Evolutionary conservation across 2,888 invertebrate genomes (phyloP), one percentile per base, ranked within the genome.

Genomic region (Catocala sponsa): DNA sequence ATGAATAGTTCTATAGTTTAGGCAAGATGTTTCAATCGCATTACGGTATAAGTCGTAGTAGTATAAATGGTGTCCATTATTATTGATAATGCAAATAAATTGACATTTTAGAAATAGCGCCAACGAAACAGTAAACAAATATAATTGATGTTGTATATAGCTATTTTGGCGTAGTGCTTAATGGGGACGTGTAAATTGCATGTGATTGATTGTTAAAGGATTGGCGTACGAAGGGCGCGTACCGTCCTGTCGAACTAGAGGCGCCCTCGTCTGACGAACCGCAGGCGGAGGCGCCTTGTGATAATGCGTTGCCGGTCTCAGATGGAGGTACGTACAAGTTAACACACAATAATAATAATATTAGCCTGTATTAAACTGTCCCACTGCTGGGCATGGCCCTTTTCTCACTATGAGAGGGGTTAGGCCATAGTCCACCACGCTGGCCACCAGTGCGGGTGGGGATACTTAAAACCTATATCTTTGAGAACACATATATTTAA

Each of bases 171-270:
- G 55, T 51, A 41, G 13, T 0, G 13, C 1, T 32, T 15, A 57
- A 25, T 46, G 10, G 4, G 44, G 12, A 5, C 12, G n/a, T 32
- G n/a, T 53, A 43, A 25, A 44, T 49, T 63, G 55, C 12, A 52
- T 11, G 15, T 46, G 15, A 12, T 51, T 50, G 7, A 38, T 64
- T 86, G 78, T 72, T 82, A 66, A 72, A 93, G 90, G 93, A 92
- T 75, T 93, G 91, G 92, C 91, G 91, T 74, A 90, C 89, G 51
- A 92, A 90, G 88, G 94, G 94, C 15, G 88, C 92, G 12, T 94
- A 94, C 76, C 88, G 91, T 15, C 86, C 92, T 2, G 85, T 94
- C 50, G 89, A 89, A 35, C 68, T 86, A 52, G 91, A 90, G 57
- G 88, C 83, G 50, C 86, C 87, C 38, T 93, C 93, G 0, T 92